phyloP scores from a whole-genome alignment of 2,113 vertebrate genomes.

The Gavia stellata region DNA sequence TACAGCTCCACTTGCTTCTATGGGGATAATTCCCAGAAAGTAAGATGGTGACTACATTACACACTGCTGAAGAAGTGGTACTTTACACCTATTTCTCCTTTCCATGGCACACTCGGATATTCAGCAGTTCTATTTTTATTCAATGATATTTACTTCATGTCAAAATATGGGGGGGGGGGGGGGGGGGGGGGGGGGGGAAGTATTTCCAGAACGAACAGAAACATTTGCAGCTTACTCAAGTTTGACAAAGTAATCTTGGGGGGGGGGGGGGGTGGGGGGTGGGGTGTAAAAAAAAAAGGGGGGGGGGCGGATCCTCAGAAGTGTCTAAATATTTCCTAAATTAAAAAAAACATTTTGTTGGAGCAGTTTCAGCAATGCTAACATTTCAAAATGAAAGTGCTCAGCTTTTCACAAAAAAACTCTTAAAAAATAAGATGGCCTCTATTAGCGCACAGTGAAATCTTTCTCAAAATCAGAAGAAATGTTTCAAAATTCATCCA shows the following conservation, averaged over 20 bases:
- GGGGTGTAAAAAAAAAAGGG: background rate
- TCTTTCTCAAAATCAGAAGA: background rate
- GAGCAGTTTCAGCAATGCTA: background rate
- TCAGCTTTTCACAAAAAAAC: background rate
- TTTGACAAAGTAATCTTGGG: background rate
- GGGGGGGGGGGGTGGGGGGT: too few relatives aligned
- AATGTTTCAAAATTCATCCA: background rate
- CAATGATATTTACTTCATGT: background rate
- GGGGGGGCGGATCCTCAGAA: background rate
- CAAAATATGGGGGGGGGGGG: background rate
- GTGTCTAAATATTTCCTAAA: background rate
- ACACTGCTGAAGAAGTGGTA: background rate
- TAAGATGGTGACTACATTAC: background rate
- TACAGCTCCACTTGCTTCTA: background rate
- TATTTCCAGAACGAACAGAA: background rate
- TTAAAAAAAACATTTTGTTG: background rate
- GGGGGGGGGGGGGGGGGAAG: fast-evolving
- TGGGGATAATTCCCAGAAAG: background rate
- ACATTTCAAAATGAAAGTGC: background rate
- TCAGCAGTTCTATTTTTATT: background rate
- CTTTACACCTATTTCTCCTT: background rate
- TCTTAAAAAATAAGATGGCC: background rate
- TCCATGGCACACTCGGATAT: background rate
- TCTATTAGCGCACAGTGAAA: background rate
- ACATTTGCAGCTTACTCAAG: background rate